Percentiles rank a stretch among this genome's conserved stretches.
phyloP scores from a whole-genome alignment of 2,797 vertebrate genomes.

The Moxostoma hubbsi region DNA sequence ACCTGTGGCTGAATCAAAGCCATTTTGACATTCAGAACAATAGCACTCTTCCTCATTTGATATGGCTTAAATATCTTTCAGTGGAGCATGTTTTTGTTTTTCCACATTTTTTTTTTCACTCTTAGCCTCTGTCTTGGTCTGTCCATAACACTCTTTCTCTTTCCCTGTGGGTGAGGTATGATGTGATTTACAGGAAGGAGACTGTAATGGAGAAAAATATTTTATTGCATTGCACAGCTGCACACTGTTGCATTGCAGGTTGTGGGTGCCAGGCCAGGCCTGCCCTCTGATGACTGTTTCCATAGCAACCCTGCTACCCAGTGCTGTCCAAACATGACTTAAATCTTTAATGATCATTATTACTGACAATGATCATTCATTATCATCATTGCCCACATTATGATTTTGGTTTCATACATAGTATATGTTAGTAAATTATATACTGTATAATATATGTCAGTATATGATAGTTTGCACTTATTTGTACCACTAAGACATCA shows the following conservation, averaged over 20 bases:
- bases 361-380: slow-evolving; percentile 20
- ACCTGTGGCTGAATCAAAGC: too few relatives aligned
- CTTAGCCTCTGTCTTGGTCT: not conserved
- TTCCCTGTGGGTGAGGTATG: slow-evolving; percentile 65
- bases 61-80: not conserved
- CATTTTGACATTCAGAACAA: too few relatives aligned
- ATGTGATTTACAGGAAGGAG: slow-evolving; percentile 74
- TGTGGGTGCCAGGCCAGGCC: slow-evolving; percentile 31
- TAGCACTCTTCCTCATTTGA: too few relatives aligned
- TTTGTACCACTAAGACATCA: too few relatives aligned
- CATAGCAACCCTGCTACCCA: slow-evolving; percentile 24
- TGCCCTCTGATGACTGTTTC: slow-evolving; percentile 47
- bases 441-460: too few relatives aligned
- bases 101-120: not conserved
- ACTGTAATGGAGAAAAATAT: slow-evolving; percentile 70
- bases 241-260: slow-evolving; percentile 35
- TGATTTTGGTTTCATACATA: not conserved
- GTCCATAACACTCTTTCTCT: slow-evolving; percentile 40
- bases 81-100: not conserved
- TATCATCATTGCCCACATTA: slow-evolving; percentile 25
- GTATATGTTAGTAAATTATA: too few relatives aligned
- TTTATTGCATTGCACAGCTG: slow-evolving; percentile 74
- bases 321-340: slow-evolving; percentile 3
- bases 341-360: slow-evolving; percentile 34
- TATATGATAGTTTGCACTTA: not conserved